Base-by-base conservation (phyloP, 2,797 vertebrate species). In the Perodicticus potto region DNA sequence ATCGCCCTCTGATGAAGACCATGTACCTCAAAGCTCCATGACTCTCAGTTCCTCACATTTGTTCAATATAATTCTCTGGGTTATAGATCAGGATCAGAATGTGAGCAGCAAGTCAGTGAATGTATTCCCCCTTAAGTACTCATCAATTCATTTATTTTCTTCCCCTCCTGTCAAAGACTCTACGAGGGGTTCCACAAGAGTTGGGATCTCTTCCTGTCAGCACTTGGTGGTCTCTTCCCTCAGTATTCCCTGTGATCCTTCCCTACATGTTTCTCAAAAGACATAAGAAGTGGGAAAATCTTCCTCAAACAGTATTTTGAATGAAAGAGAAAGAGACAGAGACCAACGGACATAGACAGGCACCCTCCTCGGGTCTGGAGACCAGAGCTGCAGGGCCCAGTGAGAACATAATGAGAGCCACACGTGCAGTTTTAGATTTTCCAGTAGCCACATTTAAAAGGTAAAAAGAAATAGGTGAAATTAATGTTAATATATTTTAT, bases 401-500 rank as follows among this genome's bases (percentile, higher is more conserved):
- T 13, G 63, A 34, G 89, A 72, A 82, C 45, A 17, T 23, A 85
- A 73, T 32, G 5, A 14, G 3, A 89, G 32, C 12, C 81, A 89
- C 40, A 57, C 13, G 53, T 2, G 5, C 45, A 92, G 29, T 77
- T 59, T 93, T 45, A 95, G 19, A 59, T 86, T 94, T 86, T 84
- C 20, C 17, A 59, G 37, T 25, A 74, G 23, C 59, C 27, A 32
- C 14, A 17, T 49, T 90, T 67, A 70, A 83, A 72, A 83, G 8
- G 45, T 45, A 45, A 45, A 45, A 45, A 57, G 43, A 95, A 96
- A 63, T 25, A 83, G 17, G 13, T 65, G 13, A 84, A 73, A 81
- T 82, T 10, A 29, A 83, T 77, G 84, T 73, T 94, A 89, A 92
- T 83, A 61, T 32, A 86, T 91, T 96, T 96, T 96, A 97, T 95